Percentiles rank a stretch among this genome's conserved stretches.
These are phyloP conservation scores for Poecilia picta DNA, from an alignment of 2,797 vertebrate genomes.

Conservation along the genomic window DNA sequence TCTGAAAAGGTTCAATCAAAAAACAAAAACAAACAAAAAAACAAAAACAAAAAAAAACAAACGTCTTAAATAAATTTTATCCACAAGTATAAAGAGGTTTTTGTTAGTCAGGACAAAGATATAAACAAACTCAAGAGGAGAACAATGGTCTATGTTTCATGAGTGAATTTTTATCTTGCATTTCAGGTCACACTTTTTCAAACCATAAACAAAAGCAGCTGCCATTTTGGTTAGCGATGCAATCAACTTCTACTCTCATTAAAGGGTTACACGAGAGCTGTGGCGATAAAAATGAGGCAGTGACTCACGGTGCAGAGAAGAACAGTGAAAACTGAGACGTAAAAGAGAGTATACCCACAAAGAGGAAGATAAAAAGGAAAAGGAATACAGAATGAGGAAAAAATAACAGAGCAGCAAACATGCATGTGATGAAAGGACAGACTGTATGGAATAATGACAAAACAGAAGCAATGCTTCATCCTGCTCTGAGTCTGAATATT, in stretches of 20 bases:
- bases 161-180: neutral
- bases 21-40: neutral
- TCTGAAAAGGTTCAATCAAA: neutral
- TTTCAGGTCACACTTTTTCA: constrained; percentile 15
- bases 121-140: no score
- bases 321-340: constrained; percentile 12
- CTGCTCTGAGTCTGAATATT: neutral
- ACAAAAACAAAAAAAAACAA: no score
- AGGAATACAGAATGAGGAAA: constrained; percentile 16
- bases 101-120: neutral
- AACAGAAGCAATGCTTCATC: neutral
- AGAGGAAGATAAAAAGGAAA: constrained; percentile 45
- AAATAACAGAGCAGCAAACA: constrained; percentile 3
- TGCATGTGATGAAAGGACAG: neutral
- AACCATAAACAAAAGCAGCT: constrained; percentile 3
- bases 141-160: neutral
- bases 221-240: constrained; percentile 27
- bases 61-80: no score
- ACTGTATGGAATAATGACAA: neutral
- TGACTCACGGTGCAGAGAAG: constrained; percentile 37
- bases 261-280: constrained; percentile 26
- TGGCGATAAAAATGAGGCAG: constrained; percentile 40
- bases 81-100: neutral
- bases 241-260: constrained; percentile 55
- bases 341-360: constrained; percentile 22